Evolutionary conservation across 2,797 vertebrate species (phyloP).

Genomic region (Ceryle rudis): DNA sequence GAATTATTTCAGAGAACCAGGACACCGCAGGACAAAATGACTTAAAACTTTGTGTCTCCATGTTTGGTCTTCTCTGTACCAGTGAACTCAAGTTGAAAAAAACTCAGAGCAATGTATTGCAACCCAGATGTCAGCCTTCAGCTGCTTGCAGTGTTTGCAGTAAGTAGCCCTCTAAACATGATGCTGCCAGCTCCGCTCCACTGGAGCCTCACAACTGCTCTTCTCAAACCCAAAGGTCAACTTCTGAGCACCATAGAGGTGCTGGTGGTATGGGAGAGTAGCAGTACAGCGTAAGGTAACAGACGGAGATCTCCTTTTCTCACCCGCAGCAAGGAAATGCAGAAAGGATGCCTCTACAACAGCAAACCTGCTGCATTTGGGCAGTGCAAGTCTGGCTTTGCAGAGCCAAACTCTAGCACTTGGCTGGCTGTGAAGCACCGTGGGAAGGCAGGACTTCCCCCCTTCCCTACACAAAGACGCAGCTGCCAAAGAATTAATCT

Average conservation of each 20-base stretch:
- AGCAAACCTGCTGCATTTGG: not conserved
- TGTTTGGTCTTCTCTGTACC: not conserved
- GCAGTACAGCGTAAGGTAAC: not conserved
- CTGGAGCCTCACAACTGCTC: not conserved
- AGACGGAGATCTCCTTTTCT: not conserved
- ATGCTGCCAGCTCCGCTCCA: not conserved
- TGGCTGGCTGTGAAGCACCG: not conserved
- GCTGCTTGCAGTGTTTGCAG: fast-evolving
- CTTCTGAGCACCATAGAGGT: not conserved
- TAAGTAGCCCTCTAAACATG: not conserved
- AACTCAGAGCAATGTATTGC: not conserved
- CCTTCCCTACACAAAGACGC: not conserved
- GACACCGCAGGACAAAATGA: not conserved
- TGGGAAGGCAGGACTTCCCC: not conserved
- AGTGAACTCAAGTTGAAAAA: not conserved
- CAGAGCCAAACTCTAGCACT: not conserved
- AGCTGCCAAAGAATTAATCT: constrained; percentile 26
- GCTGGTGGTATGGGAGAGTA: not conserved
- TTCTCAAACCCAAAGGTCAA: not conserved
- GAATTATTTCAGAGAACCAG: not conserved
- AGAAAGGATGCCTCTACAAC: not conserved
- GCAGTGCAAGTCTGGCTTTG: not conserved
- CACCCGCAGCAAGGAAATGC: not conserved
- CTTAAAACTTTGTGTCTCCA: not conserved
- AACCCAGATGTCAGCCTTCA: not conserved